phyloP scores from a whole-genome alignment of 2,888 invertebrate genomes.

The Apeira syringaria region DNA sequence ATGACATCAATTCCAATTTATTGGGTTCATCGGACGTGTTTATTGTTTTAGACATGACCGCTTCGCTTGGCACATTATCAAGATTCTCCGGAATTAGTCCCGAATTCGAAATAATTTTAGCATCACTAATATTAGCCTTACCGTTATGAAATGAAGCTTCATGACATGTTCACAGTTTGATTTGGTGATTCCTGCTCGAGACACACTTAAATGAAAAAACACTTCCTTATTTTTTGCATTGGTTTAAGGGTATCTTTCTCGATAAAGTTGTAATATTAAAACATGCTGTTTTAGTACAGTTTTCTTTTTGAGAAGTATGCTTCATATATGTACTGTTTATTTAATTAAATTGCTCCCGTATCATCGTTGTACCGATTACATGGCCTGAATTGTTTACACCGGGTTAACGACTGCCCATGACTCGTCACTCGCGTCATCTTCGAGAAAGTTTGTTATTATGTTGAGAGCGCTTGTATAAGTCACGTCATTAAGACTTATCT shows the following conservation, averaged over 20 bases:
- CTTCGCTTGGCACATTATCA: conserved; percentile 54
- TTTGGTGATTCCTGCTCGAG: no score
- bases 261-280: conserved; percentile 20
- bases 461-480: conserved; percentile 49
- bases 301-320: conserved; percentile 44
- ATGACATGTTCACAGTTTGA: conserved; percentile 9
- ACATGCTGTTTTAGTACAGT: conserved; percentile 31
- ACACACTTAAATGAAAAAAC: no score
- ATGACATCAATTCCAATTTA: conserved; percentile 29
- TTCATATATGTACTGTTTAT: conserved; percentile 53
- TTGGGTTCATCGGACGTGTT: conserved; percentile 50
- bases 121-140: conserved; percentile 30
- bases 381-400: conserved; percentile 66
- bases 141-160: conserved; percentile 7
- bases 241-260: background rate
- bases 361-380: conserved; percentile 53
- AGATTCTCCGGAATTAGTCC: conserved; percentile 40
- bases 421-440: conserved; percentile 50
- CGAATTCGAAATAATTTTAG: conserved; percentile 38
- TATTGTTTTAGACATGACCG: conserved; percentile 41
- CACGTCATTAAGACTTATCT: conserved; percentile 33
- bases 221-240: no score
- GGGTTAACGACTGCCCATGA: conserved; percentile 73
- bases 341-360: conserved; percentile 55
- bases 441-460: conserved; percentile 58